phyloP scores from a whole-genome alignment of 2,797 vertebrate species.

The Aulostomus chinensis region DNA sequence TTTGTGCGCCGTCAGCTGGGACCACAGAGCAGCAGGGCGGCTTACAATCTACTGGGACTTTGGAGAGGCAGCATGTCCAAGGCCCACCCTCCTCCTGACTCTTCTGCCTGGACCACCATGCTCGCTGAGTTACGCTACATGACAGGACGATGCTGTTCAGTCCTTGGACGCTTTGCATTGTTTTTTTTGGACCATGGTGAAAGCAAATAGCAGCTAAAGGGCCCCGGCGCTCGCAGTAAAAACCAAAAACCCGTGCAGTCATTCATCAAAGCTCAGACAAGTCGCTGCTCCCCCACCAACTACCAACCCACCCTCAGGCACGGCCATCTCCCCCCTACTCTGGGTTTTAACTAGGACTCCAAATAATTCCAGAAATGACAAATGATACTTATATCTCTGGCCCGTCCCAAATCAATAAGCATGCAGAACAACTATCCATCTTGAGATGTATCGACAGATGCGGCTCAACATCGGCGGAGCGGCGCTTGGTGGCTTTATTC shows the following conservation, averaged over 20 bases:
- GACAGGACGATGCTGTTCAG: slow-evolving; percentile 87
- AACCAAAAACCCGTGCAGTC: slow-evolving; percentile 90
- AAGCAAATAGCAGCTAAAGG: slow-evolving; percentile 97
- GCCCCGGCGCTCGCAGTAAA: slow-evolving; percentile 89
- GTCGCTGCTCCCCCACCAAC: slow-evolving; percentile 75
- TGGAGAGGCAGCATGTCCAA: slow-evolving; percentile 59
- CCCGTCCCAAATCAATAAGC: slow-evolving; percentile 94
- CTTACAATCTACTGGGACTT: slow-evolving; percentile 50
- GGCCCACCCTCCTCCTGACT: slow-evolving; percentile 55
- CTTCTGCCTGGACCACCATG: slow-evolving; percentile 89
- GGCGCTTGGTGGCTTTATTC: slow-evolving; percentile 80
- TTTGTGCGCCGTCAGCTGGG: slow-evolving; percentile 44
- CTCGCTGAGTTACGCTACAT: slow-evolving; percentile 83
- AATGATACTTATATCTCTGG: slow-evolving; percentile 92
- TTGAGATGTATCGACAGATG: slow-evolving; percentile 89
- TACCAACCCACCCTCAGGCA: slow-evolving; percentile 86
- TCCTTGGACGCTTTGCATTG: slow-evolving; percentile 90
- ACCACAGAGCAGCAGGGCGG: slow-evolving; percentile 52
- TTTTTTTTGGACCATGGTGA: slow-evolving; percentile 98
- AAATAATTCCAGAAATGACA: slow-evolving; percentile 99
- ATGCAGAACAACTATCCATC: slow-evolving; percentile 91
- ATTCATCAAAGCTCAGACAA: slow-evolving; percentile 96
- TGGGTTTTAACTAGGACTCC: slow-evolving; percentile 95
- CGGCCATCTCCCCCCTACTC: slow-evolving; percentile 86
- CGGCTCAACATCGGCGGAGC: slow-evolving; percentile 70